Evolutionary conservation across 2,797 vertebrate species (phyloP), one percentile per base, ranked within the genome.

Genomic region (Orientallactaga sibirica): DNA sequence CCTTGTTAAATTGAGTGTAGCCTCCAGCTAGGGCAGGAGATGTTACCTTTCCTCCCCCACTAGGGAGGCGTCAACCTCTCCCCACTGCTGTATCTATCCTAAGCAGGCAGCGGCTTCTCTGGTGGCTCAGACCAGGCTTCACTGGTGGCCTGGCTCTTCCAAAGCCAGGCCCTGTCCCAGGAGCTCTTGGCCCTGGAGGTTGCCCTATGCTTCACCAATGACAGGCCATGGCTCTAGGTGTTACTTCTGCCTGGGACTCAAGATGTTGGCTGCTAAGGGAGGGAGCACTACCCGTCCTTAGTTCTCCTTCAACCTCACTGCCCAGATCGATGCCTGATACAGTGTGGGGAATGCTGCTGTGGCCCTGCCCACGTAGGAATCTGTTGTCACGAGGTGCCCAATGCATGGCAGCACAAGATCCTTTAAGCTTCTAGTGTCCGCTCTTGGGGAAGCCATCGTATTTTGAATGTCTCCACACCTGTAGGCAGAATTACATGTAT

Each of bases 11-110:
- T 7, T 2, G 18, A 58, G 14, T 1, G 2, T 15, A 6, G 15
- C 70, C n/a, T 77, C 55, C 71, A 43, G 8, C 29, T 61, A 43
- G 61, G 66, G 24, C 64, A 86, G 27, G 16, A 58, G 64, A 41
- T 1, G 0, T 2, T 1, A 37, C 48, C n/a, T 16, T 20, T 37
- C 15, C 2, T 4, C 19, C 18, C 18, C 29, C 29, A 29, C n/a
- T 10, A 71, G 77, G 55, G 16, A 14, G 11, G 48, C 12, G 58
- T 62, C 55, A 55, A 27, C 3, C 1, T 19, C 19, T 61, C 58
- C 52, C 82, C 3, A 2, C 12, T 33, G 24, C 6, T 10, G 29
- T 82, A 37, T 1, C 62, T 3, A 52, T 9, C 3, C 25, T 43
- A 0, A 22, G 81, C 9, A 66, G 52, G 11, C 1, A 0, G n/a